These are phyloP conservation scores for Oncorhynchus kisutch DNA, from an alignment of 2,113 vertebrate species.

Conservation along the genomic window DNA sequence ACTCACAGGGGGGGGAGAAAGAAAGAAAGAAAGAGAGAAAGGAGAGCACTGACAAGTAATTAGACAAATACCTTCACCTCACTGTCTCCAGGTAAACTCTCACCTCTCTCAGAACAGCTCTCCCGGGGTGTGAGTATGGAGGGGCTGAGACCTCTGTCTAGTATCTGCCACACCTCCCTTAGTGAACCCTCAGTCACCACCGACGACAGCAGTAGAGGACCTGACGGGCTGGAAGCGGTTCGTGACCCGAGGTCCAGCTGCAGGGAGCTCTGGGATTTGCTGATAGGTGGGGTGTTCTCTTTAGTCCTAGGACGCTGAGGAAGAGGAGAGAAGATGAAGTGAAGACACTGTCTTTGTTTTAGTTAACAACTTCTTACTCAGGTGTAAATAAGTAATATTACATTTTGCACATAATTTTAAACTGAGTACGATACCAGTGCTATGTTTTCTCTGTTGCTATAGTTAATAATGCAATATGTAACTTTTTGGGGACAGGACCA, in stretches of 20 bases:
- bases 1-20: background rate
- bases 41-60: background rate
- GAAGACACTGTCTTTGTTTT: no score
- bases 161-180: constrained; percentile 76
- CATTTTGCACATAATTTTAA: no score
- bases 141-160: constrained; percentile 72
- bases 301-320: constrained; percentile 48
- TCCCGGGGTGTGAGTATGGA: constrained; percentile 57
- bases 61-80: no score
- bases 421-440: background rate
- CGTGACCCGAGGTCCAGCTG: constrained; percentile 4
- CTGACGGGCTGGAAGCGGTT: constrained; percentile 23
- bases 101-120: constrained; percentile 55
- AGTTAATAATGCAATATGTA: no score
- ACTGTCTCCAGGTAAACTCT: constrained; percentile 37
- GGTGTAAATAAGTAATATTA: no score
- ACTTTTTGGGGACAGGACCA: no score
- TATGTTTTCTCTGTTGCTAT: no score
- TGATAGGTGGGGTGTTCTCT: constrained; percentile 35
- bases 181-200: constrained; percentile 62
- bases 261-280: constrained; percentile 28
- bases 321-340: background rate
- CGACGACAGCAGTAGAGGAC: constrained; percentile 54
- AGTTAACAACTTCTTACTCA: no score
- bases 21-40: background rate